phyloP scores from a whole-genome alignment of 2,797 vertebrate genomes.

The Carapus acus region DNA sequence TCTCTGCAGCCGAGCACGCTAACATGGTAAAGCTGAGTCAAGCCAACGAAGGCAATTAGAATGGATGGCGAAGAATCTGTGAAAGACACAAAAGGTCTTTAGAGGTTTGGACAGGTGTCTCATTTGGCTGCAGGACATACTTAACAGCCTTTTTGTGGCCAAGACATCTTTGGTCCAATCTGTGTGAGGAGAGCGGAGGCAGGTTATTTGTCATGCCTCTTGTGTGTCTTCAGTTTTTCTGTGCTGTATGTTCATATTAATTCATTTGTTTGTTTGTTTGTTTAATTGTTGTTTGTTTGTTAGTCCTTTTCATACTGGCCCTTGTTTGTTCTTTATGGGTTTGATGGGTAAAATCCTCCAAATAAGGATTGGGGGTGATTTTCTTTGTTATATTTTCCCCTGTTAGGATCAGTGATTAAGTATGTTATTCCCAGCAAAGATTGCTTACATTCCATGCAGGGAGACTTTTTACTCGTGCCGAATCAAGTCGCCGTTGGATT shows the following conservation, averaged over 20 bases:
- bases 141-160: slow-evolving; percentile 61
- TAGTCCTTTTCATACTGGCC: slow-evolving; percentile 27
- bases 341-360: slow-evolving; percentile 47
- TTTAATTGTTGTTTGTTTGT: slow-evolving; percentile 51
- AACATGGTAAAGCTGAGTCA: slow-evolving; percentile 37
- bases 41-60: slow-evolving; percentile 62
- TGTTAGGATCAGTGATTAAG: too few species aligned
- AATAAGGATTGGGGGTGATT: too few species aligned
- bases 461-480: too few species aligned
- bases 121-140: slow-evolving; percentile 63
- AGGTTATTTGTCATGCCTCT: slow-evolving; percentile 80
- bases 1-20: slow-evolving; percentile 65
- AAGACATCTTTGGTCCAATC: slow-evolving; percentile 47
- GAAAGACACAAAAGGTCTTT: slow-evolving; percentile 71
- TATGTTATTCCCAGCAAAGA: too few species aligned
- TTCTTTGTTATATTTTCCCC: too few species aligned
- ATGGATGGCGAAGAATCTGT: slow-evolving; percentile 51
- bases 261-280: too few species aligned
- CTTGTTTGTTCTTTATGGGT: slow-evolving; percentile 45
- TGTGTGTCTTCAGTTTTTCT: slow-evolving; percentile 73
- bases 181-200: slow-evolving; percentile 59
- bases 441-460: too few species aligned
- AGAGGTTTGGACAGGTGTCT: slow-evolving; percentile 71
- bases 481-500: too few species aligned
- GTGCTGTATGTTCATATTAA: too few species aligned